Conservation (phyloP, 2,888 invertebrate species). For the Cheilosia impressa region DNA sequence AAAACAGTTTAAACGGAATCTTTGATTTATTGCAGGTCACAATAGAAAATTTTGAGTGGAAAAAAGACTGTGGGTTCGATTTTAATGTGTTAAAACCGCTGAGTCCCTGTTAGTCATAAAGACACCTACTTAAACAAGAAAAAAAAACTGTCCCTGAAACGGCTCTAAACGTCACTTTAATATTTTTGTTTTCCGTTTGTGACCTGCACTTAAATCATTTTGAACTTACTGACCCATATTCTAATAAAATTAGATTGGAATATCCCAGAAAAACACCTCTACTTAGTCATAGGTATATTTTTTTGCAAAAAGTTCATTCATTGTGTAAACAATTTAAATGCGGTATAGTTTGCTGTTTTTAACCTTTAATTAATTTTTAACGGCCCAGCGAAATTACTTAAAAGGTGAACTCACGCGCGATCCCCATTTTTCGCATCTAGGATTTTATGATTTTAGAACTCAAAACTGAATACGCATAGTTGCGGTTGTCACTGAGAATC, state of each 20-base stretch:
- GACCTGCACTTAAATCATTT: background rate
- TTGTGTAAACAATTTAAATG: constrained; percentile 7
- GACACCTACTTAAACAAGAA: too few species aligned
- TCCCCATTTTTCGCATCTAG: background rate
- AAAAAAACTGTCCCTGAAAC: too few species aligned
- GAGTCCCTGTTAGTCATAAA: too few species aligned
- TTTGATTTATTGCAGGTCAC: too few species aligned
- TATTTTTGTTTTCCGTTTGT: too few species aligned
- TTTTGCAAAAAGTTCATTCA: background rate
- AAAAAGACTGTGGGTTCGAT: too few species aligned
- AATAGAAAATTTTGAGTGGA: too few species aligned
- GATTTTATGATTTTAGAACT: background rate
- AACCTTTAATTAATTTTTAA: background rate
- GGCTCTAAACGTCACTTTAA: too few species aligned
- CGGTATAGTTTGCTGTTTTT: constrained; percentile 1
- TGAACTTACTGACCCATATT: constrained; percentile 33
- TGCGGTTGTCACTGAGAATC: background rate
- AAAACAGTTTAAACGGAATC: too few species aligned
- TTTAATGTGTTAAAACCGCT: too few species aligned
- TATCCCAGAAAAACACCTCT: constrained; percentile 7
- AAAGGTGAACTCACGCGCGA: background rate
- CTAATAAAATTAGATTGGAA: constrained; percentile 1
- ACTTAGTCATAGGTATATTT: too few species aligned
- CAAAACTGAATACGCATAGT: background rate
- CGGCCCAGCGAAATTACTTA: constrained; percentile 7